These are phyloP conservation scores for Propithecus coquereli DNA, from an alignment of 2,113 vertebrate species.

Conservation along the genomic window DNA sequence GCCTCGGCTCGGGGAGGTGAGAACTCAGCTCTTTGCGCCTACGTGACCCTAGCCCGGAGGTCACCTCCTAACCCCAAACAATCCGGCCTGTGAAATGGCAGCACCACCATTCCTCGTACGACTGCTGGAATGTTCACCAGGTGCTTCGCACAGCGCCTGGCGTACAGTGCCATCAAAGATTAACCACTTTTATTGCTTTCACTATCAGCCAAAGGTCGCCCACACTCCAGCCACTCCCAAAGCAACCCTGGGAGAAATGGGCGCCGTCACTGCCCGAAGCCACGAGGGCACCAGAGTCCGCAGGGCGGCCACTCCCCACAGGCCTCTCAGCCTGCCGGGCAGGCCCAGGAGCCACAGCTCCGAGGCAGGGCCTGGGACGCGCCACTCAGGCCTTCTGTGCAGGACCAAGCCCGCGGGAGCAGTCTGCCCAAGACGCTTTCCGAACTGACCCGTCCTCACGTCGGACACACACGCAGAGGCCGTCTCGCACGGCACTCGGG, in stretches of 20 bases:
- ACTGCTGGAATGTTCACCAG: rapidly evolving
- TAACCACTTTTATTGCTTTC: not conserved
- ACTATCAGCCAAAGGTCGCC: not conserved
- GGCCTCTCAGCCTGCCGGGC: too few relatives aligned
- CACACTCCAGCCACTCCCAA: not conserved
- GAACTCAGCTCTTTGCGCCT: not conserved
- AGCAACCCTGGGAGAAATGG: not conserved
- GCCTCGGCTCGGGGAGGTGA: rapidly evolving
- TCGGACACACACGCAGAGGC: not conserved
- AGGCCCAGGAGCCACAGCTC: not conserved
- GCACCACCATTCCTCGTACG: not conserved
- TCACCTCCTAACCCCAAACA: not conserved
- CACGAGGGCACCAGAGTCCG: not conserved
- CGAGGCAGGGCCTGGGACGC: not conserved
- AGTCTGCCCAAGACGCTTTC: not conserved
- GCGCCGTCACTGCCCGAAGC: rapidly evolving
- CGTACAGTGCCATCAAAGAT: rapidly evolving
- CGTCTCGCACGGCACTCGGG: rapidly evolving
- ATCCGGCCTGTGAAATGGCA: not conserved
- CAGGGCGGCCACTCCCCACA: not conserved
- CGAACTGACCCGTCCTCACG: not conserved
- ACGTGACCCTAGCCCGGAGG: not conserved
- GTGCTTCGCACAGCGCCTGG: too few relatives aligned
- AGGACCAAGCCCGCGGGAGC: not conserved
- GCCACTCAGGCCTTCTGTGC: not conserved